A percentile compares a stretch with the other conserved stretches of the same genome.
These are phyloP conservation scores for Hoplostethus mediterraneus DNA, from an alignment of 2,797 vertebrate species.

Conservation along the genomic window DNA sequence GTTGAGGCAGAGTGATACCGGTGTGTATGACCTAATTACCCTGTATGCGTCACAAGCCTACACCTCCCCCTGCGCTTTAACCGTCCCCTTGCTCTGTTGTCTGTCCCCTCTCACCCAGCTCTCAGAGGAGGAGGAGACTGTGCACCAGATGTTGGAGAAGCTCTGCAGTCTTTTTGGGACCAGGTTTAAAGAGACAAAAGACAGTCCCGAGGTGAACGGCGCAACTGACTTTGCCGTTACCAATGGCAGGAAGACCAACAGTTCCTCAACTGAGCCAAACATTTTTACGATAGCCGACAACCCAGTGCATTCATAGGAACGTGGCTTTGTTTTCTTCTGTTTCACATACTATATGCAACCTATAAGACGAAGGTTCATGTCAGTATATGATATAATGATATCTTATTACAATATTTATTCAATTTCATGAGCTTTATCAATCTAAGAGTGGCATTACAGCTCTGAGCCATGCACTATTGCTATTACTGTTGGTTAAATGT, in stretches of 20 bases:
- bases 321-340: not conserved
- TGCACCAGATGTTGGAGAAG: conserved; percentile 89
- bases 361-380: too few species aligned
- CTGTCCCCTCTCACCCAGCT: conserved; percentile 75
- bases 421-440: too few species aligned
- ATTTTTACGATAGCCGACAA: conserved; percentile 10
- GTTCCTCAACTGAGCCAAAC: not conserved
- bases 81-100: not conserved
- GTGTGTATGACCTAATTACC: too few species aligned
- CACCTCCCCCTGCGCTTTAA: too few species aligned
- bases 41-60: not conserved
- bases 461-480: too few species aligned
- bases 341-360: not conserved
- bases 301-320: not conserved
- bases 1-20: too few species aligned
- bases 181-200: conserved; percentile 65
- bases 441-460: too few species aligned
- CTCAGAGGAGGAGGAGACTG: conserved; percentile 92
- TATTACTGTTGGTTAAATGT: too few species aligned
- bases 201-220: conserved; percentile 5
- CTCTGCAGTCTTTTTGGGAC: conserved; percentile 88
- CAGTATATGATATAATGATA: too few species aligned
- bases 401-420: too few species aligned
- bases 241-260: conserved; percentile 20
- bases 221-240: conserved; percentile 10